Conservation (phyloP, 2,888 invertebrate genomes). For the Brachypterus glaber region DNA sequence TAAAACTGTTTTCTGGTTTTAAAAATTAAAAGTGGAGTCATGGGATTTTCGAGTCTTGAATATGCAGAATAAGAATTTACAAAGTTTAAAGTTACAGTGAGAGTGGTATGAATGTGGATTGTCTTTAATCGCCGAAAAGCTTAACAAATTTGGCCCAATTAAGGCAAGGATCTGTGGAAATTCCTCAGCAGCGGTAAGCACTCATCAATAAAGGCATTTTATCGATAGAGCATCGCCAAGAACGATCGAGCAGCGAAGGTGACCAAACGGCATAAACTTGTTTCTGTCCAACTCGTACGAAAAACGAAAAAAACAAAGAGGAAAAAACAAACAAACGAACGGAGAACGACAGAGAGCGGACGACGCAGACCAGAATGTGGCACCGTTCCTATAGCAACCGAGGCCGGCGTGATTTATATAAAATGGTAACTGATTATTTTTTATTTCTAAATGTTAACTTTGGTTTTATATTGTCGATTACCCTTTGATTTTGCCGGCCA, state of each 20-base stretch:
- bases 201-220: conserved; percentile 30
- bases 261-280: conserved; percentile 27
- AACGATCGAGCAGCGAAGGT: conserved; percentile 27
- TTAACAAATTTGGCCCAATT: conserved; percentile 32
- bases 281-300: conserved; percentile 20
- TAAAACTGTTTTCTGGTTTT: too few relatives aligned
- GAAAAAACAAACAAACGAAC: conserved; percentile 1
- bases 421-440: conserved; percentile 42
- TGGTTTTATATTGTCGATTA: conserved; percentile 43
- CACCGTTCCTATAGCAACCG: conserved; percentile 12
- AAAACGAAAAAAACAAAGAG: conserved; percentile 13
- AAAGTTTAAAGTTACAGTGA: too few relatives aligned
- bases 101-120: too few relatives aligned
- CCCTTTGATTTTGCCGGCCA: conserved; percentile 38
- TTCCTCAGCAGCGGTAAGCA: conserved; percentile 30
- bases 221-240: conserved; percentile 29
- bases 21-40: too few relatives aligned
- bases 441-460: conserved; percentile 42
- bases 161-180: conserved; percentile 21
- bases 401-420: conserved; percentile 39
- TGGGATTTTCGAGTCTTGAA: too few relatives aligned
- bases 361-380: conserved; percentile 25
- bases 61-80: too few relatives aligned
- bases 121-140: too few relatives aligned
- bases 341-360: background rate